phyloP scores from a whole-genome alignment of 2,797 vertebrate genomes.

The Rhinatrema bivittatum region DNA sequence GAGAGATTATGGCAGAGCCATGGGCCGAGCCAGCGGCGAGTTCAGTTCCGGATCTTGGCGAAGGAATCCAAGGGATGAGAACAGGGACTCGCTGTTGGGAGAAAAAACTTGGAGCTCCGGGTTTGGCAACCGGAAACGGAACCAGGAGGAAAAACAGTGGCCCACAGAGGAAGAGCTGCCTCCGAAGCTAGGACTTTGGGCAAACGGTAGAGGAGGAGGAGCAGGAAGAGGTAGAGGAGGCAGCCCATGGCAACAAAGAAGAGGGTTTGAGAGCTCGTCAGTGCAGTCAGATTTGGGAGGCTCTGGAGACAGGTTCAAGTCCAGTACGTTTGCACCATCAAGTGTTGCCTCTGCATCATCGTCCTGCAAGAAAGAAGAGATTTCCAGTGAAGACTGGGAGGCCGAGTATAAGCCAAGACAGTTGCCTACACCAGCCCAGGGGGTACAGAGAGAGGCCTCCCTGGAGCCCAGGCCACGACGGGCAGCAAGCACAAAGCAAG shows the following conservation, averaged over 20 bases:
- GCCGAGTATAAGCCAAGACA: neutral
- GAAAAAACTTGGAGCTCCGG: neutral
- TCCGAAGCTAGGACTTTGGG: slow-evolving; percentile 1
- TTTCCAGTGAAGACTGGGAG: slow-evolving; percentile 12
- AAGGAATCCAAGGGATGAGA: neutral
- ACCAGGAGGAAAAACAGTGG: neutral
- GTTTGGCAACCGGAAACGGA: neutral
- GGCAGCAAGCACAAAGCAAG: neutral
- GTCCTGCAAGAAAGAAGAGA: no score
- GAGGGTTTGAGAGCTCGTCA: neutral
- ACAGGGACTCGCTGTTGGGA: neutral
- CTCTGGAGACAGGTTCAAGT: neutral
- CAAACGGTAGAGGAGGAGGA: neutral
- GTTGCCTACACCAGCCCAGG: neutral
- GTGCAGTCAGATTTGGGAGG: neutral
- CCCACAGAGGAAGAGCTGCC: neutral
- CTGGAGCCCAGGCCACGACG: no score
- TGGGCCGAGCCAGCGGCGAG: neutral
- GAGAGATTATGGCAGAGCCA: neutral
- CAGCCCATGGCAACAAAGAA: neutral
- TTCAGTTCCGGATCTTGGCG: neutral
- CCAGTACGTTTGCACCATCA: no score
- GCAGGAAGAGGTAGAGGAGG: neutral
- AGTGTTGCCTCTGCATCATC: no score
- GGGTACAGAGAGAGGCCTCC: neutral